Evolutionary conservation across 2,113 vertebrate genomes (phyloP), one percentile per base, ranked within the genome.

Genomic region (Tragelaphus imberbis): DNA sequence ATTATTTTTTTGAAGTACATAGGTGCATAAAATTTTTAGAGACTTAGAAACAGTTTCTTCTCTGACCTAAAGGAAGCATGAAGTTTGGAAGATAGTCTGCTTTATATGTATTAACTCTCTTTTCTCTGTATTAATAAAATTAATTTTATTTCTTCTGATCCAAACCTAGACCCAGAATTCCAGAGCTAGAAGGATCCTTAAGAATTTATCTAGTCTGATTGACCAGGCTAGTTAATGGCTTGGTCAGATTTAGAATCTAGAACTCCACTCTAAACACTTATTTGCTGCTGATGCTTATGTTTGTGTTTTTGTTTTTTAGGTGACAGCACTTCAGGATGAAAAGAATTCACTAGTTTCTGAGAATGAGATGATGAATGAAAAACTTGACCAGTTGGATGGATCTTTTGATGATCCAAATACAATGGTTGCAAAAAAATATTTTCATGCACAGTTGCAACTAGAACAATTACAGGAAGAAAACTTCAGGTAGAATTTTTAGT

Each of bases 391-490:
- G 97, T 97, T 99, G 97, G 99, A 99, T 1, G 98, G 98, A 49
- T 99, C 99, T 6, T 99, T 99, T 86, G 99, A 99, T 92, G 99
- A 99, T 96, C 99, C 99, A 56, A 99, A 98, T 98, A 99, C 99
- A 6, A 97, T 99, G 56, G 99, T 99, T 80, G 99, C 99, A 47
- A 99, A 98, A 95, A 99, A 99, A 96, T 99, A 99, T 98, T 99
- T 99, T 96, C 99, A 99, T 96, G 98, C 99, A 58, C 99, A 99
- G 97, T 98, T 99, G 59, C 99, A 99, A 95, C 96, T 99, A 12
- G 99, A 99, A 96, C 98, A 99, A 65, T 97, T 99, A 84, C 99
- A 99, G 98, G 99, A 99, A 97, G 99, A 99, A 98, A 99, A 99
- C 98, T 99, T 99, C 99, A 99, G 99, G 99, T 99, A 98, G 28